Evolutionary conservation across 2,113 vertebrate species (phyloP), one percentile per base, ranked within the genome.

Genomic region (Mixornis gularis): DNA sequence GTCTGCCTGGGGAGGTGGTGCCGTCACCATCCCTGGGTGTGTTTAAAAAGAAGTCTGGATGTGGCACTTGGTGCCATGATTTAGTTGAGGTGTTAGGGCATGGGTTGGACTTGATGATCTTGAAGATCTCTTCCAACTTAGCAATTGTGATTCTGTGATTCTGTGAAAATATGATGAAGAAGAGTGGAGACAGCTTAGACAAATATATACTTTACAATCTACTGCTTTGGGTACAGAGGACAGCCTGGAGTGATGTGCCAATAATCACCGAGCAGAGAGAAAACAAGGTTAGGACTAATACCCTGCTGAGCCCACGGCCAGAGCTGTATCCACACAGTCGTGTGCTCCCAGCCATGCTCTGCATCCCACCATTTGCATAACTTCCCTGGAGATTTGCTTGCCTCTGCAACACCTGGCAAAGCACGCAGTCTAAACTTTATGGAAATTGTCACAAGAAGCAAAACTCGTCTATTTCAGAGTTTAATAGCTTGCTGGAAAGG

Each of bases 331-430:
- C 81, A 82, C 72, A 81, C n/a, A 89, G 46, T n/a, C 30, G 3
- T 84, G 65, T 77, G 49, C 84, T 93, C 78, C 59, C 89, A 92
- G 87, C 63, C 87, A 79, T 0, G 17, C 41, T 92, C 89, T 84
- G 52, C 27, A 56, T 71, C 88, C 41, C 74, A 79, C 11, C 18
- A 58, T 93, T 92, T 93, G 32, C 89, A 90, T 74, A 69, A 68
- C 44, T 86, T 79, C 66, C 82, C 81, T 49, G 51, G 32, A 77
- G 84, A 69, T 83, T 92, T 79, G 17, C 24, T 89, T 30, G 18
- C 60, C 51, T 44, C 30, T 83, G 53, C 73, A 91, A 80, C 63
- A 44, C 76, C 77, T 92, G 91, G 73, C 84, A 79, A 72, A 82
- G 8, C 70, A 52, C 18, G 20, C 1, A 0, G 53, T 70, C 59